Evolutionary conservation across 2,113 vertebrate genomes (phyloP).

Genomic region (Chloropsis hardwickii): DNA sequence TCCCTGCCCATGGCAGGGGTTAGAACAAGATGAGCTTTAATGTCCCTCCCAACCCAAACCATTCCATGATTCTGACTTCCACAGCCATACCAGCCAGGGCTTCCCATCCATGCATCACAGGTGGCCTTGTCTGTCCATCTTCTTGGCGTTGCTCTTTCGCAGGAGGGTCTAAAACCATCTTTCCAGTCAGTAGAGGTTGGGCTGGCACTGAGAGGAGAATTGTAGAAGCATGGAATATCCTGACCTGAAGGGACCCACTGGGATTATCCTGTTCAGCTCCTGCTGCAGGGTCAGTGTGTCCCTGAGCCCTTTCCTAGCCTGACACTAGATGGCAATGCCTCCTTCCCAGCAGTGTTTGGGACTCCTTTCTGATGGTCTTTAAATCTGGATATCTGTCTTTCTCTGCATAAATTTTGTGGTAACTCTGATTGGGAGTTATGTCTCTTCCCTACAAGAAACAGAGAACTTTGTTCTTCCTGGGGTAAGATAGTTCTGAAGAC

Average conservation of each 20-base stretch:
- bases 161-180: neutral
- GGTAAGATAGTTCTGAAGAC: neutral
- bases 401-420: neutral
- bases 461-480: neutral
- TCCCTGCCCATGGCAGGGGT: neutral
- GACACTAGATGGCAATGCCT: slow-evolving; percentile 53
- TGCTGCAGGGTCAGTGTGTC: neutral
- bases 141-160: neutral
- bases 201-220: neutral
- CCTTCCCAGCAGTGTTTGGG: neutral
- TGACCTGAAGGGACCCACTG: neutral
- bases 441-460: neutral
- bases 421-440: neutral
- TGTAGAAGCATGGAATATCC: neutral
- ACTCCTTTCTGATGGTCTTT: neutral
- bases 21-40: neutral
- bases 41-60: neutral
- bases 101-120: neutral
- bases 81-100: neutral
- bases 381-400: neutral
- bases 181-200: rapidly evolving
- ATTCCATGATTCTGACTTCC: neutral
- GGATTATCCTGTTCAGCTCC: neutral
- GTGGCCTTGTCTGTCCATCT: neutral
- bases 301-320: neutral